Conservation (phyloP, 2,113 vertebrate species). For the Chiloscyllium plagiosum region DNA sequence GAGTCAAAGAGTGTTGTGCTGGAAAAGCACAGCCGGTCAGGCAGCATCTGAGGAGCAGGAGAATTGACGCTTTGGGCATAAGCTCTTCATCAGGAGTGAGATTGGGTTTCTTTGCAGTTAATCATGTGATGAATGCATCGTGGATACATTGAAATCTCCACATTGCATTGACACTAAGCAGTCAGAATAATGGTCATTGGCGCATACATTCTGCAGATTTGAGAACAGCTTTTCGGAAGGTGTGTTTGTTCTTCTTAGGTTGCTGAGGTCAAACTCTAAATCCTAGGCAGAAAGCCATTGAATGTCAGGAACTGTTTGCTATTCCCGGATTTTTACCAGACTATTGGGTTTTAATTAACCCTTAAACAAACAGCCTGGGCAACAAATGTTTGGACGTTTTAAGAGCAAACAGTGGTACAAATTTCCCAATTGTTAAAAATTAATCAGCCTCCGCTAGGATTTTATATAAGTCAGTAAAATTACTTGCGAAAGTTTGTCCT, state of each 20-base stretch:
- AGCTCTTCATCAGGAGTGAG: too few relatives aligned
- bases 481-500: neutral
- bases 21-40: too few relatives aligned
- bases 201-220: neutral
- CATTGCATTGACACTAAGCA: neutral
- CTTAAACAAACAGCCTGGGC: neutral
- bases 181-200: neutral
- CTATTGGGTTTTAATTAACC: neutral
- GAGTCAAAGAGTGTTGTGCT: too few relatives aligned
- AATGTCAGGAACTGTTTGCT: neutral
- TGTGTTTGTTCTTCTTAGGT: neutral
- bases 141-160: neutral
- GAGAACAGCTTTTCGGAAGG: neutral
- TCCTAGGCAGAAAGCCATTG: neutral
- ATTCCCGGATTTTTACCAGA: neutral
- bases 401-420: neutral
- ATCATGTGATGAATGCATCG: neutral
- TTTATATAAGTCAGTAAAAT: neutral
- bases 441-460: neutral
- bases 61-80: too few relatives aligned
- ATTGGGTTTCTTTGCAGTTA: neutral
- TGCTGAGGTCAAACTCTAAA: neutral
- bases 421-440: constrained; percentile 5
- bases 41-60: too few relatives aligned
- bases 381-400: neutral